These are phyloP conservation scores for Ranitomeya imitator DNA, from an alignment of 2,113 vertebrate genomes.

Conservation along the genomic window DNA sequence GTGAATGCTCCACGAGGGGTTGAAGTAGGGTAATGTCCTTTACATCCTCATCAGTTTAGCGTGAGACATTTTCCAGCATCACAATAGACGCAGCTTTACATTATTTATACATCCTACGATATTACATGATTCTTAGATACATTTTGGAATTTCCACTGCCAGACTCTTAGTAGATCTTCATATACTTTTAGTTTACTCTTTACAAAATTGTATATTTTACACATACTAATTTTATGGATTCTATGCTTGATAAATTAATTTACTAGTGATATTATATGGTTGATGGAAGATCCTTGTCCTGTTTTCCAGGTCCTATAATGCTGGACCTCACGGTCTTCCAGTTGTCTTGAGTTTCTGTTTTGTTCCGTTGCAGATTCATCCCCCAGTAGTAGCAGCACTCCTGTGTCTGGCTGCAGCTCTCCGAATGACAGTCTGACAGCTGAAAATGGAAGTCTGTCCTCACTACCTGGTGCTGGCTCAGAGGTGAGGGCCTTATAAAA, in stretches of 20 bases:
- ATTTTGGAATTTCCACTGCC: background rate
- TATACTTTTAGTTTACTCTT: background rate
- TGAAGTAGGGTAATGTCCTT: background rate
- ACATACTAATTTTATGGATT: background rate
- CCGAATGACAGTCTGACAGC: conserved; percentile 86
- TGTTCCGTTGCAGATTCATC: conserved; percentile 78
- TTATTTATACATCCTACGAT: background rate
- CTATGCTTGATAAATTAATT: background rate
- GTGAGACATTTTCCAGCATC: background rate
- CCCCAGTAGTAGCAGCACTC: conserved; percentile 87
- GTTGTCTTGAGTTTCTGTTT: background rate
- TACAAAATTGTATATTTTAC: background rate
- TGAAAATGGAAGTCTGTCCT: conserved; percentile 73
- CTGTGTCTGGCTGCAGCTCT: conserved; percentile 86
- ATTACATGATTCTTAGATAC: background rate
- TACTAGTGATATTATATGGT: background rate
- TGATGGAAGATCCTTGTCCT: background rate
- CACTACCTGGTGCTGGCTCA: conserved; percentile 63
- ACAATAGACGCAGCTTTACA: background rate
- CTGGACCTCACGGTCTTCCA: too few species aligned
- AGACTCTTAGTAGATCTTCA: too few species aligned
- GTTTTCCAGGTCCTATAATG: background rate
- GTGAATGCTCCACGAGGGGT: conserved; percentile 26
- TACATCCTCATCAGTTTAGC: background rate
- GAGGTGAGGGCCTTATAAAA: conserved; percentile 76